Evolutionary conservation across 2,113 vertebrate genomes (phyloP), one percentile per base, ranked within the genome.

Genomic region (Polypterus senegalus): DNA sequence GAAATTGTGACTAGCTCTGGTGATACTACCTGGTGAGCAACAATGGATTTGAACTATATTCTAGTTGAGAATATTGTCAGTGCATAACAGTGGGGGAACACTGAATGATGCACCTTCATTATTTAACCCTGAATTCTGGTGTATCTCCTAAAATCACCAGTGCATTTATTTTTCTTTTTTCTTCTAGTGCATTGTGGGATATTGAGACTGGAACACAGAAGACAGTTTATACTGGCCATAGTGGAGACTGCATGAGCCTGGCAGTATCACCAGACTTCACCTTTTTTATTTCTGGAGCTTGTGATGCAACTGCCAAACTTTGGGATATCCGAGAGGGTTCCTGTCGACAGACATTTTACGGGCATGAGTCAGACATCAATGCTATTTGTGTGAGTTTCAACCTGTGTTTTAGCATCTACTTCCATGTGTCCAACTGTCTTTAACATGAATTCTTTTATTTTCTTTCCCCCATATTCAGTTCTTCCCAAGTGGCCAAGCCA

Each of bases 1-100:
- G 94, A 81, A 70, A 99, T 99, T 66, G 92, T 99, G 80, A 99
- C 96, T 70, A 96, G 94, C 78, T 99, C 96, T 7, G 96, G 96
- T 58, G 96, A 99, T 75, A 94, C 92, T 71, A 97, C 95, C 0
- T 97, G 91, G 96, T 97, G 76, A 92, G 86, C 65, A 65, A 9
- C 51, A 4, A 52, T 7, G 7, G 51, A 7, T 52, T 3, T 52
- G 51, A 27, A 27, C 27, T 27, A 27, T 27, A 27, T 27, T 27
- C 27, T 27, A 27, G 27, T 27, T 27, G 27, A 27, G 27, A 27
- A 27, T 27, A 27, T 27, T 27, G 2, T 27, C 27, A 27, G 27
- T 27, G 27, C 27, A 27, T 27, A 27, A 27, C 27, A 27, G 27
- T 27, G 27, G 27, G 27, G 2, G 27, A 27, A 27, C 27, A 27